Conservation (phyloP, 2,888 invertebrate species). For the Oegoconia quadripuncta region DNA sequence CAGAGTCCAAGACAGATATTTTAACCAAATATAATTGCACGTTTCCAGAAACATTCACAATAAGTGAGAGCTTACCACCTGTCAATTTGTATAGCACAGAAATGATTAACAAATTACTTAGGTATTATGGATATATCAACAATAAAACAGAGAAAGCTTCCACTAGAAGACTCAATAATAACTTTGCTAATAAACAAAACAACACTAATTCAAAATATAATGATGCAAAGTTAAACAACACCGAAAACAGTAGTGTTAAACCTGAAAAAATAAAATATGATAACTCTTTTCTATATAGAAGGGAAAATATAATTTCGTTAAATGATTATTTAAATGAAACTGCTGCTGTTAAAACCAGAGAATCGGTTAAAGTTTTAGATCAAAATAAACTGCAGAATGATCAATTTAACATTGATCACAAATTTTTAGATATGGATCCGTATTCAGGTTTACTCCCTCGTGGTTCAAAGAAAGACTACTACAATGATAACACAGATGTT, state of each 20-base stretch:
- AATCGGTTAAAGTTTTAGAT: conserved; percentile 53
- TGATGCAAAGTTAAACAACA: conserved; percentile 23
- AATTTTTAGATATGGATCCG: conserved; percentile 48
- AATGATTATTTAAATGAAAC: conserved; percentile 53
- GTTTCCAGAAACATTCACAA: conserved; percentile 72
- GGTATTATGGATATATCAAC: conserved; percentile 68
- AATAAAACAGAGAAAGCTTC: conserved; percentile 63
- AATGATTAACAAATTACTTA: conserved; percentile 71
- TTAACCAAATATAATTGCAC: conserved; percentile 70
- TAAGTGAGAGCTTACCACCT: conserved; percentile 70
- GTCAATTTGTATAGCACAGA: conserved; percentile 73
- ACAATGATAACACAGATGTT: conserved; percentile 28
- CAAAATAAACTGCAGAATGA: conserved; percentile 57
- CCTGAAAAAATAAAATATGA: conserved; percentile 17
- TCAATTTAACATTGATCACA: conserved; percentile 51
- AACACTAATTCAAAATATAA: conserved; percentile 22
- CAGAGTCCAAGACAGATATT: conserved; percentile 59
- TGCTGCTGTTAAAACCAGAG: conserved; percentile 41
- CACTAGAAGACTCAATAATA: conserved; percentile 39
- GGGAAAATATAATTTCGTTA: conserved; percentile 40
- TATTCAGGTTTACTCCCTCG: conserved; percentile 31
- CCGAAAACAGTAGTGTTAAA: conserved; percentile 26
- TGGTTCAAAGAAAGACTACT: conserved; percentile 34
- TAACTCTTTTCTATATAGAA: conserved; percentile 24
- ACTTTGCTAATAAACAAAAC: conserved; percentile 2